Percentiles rank a stretch among this genome's conserved stretches.
Conservation (phyloP, 2,888 invertebrate genomes). For the Dendrolimus houi region DNA sequence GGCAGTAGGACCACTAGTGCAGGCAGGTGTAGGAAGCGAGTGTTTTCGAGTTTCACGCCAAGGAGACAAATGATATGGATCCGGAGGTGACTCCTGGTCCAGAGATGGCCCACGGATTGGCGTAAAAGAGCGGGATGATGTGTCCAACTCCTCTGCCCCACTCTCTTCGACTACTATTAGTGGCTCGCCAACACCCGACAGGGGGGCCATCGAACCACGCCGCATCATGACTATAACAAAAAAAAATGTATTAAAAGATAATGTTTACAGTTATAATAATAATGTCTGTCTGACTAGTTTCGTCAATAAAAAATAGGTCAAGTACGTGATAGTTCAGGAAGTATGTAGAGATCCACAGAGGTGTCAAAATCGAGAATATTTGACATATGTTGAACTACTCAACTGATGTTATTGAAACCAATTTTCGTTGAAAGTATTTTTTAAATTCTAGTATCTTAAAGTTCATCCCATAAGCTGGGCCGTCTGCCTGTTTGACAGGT, state of each 20-base stretch:
- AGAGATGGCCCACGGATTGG: constrained; percentile 79
- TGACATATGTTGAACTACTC: too few species aligned
- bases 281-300: background rate
- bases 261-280: background rate
- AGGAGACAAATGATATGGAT: constrained; percentile 88
- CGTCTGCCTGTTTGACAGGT: too few species aligned
- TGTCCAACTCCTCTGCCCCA: constrained; percentile 80
- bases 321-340: too few species aligned
- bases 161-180: constrained; percentile 90
- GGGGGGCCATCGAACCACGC: constrained; percentile 80
- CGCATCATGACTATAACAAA: constrained; percentile 72
- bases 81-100: constrained; percentile 86
- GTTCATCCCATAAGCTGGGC: too few species aligned
- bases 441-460: too few species aligned
- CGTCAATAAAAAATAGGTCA: too few species aligned
- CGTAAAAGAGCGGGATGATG: constrained; percentile 65
- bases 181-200: constrained; percentile 80
- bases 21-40: constrained; percentile 89
- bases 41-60: constrained; percentile 89
- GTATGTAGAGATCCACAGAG: too few species aligned
- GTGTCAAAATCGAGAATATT: too few species aligned
- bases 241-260: background rate
- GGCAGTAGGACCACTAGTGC: constrained; percentile 90
- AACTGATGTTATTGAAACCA: too few species aligned
- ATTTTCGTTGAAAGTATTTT: too few species aligned